phyloP scores from a whole-genome alignment of 1,140 invertebrate genomes.

The Trachymyrmex cornetzi region DNA sequence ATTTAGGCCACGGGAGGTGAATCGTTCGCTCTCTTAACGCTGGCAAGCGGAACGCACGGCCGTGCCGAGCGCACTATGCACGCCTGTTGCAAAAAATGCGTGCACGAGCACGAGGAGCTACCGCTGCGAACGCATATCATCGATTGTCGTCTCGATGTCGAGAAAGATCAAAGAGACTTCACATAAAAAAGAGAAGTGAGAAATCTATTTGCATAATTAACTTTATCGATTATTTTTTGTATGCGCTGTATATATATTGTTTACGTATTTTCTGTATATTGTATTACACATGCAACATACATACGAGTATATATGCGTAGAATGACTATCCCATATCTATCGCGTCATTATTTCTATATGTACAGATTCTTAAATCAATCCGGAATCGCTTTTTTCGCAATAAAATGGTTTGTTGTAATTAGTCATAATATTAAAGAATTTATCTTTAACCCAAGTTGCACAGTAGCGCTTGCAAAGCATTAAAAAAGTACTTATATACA shows the following conservation, averaged over 20 bases:
- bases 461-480: no score
- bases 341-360: not conserved
- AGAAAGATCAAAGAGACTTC: slow-evolving; percentile 45
- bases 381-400: not conserved
- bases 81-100: slow-evolving; percentile 44
- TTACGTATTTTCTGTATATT: slow-evolving; percentile 12
- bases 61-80: slow-evolving; percentile 29
- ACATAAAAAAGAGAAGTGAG: not conserved
- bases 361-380: not conserved
- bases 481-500: no score
- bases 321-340: not conserved
- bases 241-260: not conserved
- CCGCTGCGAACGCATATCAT: not conserved
- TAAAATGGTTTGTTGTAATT: not conserved
- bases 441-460: no score
- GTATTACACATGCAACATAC: not conserved
- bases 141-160: slow-evolving; percentile 39
- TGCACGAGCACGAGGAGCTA: slow-evolving; percentile 40
- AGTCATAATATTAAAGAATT: not conserved
- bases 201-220: slow-evolving; percentile 18
- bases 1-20: slow-evolving; percentile 87
- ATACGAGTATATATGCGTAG: no score
- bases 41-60: slow-evolving; percentile 65
- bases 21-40: slow-evolving; percentile 78
- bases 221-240: slow-evolving; percentile 6